Conservation (phyloP, 2,113 vertebrate genomes). For the Picathartes gymnocephalus region DNA sequence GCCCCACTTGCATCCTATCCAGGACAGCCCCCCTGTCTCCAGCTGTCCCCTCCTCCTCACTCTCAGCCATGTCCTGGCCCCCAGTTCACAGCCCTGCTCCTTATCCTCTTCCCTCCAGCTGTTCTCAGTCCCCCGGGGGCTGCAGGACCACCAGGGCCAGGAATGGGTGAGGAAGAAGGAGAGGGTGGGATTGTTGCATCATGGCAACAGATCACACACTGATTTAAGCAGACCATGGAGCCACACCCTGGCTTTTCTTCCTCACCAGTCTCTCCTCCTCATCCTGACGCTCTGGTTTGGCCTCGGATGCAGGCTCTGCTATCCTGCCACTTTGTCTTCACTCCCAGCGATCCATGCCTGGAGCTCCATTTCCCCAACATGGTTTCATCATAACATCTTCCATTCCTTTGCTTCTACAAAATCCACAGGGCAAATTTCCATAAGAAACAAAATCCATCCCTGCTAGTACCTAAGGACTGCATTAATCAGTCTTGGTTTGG, state of each 20-base stretch:
- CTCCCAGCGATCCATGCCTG: background rate
- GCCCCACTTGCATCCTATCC: background rate
- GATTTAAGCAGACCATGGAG: background rate
- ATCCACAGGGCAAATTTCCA: background rate
- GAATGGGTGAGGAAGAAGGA: background rate
- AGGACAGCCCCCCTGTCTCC: background rate
- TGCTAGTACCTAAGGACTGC: background rate
- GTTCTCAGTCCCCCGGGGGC: fast-evolving
- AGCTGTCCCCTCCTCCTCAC: background rate
- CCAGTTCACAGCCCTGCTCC: background rate
- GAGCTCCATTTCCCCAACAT: background rate
- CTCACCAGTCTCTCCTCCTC: background rate
- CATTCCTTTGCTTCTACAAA: background rate
- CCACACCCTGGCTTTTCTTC: background rate
- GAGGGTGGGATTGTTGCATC: background rate
- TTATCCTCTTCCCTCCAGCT: background rate
- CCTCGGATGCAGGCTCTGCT: background rate
- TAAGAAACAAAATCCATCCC: background rate
- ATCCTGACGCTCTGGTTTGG: background rate
- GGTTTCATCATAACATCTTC: background rate
- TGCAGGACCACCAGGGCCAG: background rate
- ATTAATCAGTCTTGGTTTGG: background rate
- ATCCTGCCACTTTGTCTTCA: background rate
- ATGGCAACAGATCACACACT: background rate
- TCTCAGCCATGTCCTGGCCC: background rate